Conservation (phyloP, 2,888 invertebrate species). For the Athalia rosae region DNA sequence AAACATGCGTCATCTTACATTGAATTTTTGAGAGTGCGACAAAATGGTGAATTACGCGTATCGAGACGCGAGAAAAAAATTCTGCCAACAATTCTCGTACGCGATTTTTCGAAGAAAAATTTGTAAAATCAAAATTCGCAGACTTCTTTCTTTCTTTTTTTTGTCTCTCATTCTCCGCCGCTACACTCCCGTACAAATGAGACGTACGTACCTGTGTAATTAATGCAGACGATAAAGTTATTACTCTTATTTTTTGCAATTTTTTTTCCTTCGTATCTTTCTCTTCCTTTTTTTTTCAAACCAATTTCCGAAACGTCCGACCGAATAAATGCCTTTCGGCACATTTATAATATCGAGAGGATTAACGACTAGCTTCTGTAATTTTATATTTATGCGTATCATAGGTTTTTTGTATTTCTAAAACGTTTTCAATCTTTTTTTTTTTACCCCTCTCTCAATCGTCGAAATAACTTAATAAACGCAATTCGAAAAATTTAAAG, state of each 20-base stretch:
- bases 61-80: neutral
- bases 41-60: conserved; percentile 54
- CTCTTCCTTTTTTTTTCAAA: conserved; percentile 4
- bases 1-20: neutral
- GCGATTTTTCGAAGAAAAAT: too few species aligned
- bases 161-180: too few species aligned
- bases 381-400: too few species aligned
- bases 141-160: too few species aligned
- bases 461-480: too few species aligned
- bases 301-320: conserved; percentile 35
- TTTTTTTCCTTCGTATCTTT: neutral
- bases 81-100: neutral
- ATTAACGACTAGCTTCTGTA: neutral
- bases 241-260: neutral
- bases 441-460: too few species aligned
- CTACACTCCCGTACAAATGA: too few species aligned
- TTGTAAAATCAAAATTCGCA: too few species aligned
- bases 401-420: too few species aligned
- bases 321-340: neutral
- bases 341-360: neutral
- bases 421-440: too few species aligned
- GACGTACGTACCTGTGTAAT: too few species aligned
- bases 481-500: too few species aligned
- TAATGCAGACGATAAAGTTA: neutral
- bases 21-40: conserved; percentile 46